A percentile compares a stretch with the other conserved stretches of the same genome.
These are phyloP conservation scores for Folsomia manolachei DNA, from an alignment of 2,888 invertebrate genomes.

Conservation along the genomic window DNA sequence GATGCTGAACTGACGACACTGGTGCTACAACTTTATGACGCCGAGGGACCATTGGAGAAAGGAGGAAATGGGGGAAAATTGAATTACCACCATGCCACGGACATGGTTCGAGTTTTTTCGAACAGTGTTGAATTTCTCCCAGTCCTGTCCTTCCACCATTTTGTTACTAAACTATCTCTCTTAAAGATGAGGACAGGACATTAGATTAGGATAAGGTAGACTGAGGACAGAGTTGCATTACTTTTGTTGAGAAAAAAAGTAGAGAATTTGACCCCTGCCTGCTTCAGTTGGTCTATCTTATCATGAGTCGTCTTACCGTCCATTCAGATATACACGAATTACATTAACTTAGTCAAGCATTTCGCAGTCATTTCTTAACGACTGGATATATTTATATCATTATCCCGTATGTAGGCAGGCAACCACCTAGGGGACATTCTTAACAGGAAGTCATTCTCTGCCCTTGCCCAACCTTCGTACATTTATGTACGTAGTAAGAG, in stretches of 20 bases:
- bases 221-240: background rate
- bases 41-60: conserved; percentile 5
- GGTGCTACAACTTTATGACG: background rate
- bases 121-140: background rate
- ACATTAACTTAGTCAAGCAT: no score
- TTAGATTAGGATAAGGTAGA: background rate
- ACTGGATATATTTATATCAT: no score
- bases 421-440: background rate
- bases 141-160: background rate
- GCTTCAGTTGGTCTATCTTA: no score
- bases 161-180: background rate
- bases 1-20: no score
- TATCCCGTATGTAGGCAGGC: background rate
- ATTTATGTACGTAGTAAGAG: no score
- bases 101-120: background rate
- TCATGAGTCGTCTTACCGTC: no score
- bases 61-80: conserved; percentile 15
- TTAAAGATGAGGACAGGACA: background rate
- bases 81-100: conserved; percentile 20
- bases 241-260: no score
- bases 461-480: background rate
- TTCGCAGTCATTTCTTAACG: background rate
- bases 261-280: background rate
- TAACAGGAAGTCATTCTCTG: background rate
- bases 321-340: no score